Evolutionary conservation across 1,140 invertebrate species (phyloP), one percentile per base, ranked within the genome.

Genomic region (Stegodyphus mimosarum): DNA sequence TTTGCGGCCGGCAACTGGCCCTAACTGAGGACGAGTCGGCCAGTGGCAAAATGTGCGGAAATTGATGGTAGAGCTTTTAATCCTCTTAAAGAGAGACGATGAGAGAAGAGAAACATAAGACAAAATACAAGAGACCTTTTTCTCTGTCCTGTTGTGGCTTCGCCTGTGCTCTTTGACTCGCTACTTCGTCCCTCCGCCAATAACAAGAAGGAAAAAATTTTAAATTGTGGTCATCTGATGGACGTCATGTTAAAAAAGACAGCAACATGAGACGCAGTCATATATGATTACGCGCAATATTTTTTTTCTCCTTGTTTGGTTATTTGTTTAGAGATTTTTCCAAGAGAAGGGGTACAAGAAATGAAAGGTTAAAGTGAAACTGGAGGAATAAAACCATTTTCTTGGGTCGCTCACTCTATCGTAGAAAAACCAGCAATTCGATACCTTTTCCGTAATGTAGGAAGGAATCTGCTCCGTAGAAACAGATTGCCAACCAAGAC

Each of bases 21-120:
- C 72, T 79, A 53, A 79, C 77, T 70, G 77, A n/a, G 48, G 77
- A 70, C 78, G 69, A 81, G 52, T 81, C 66, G 53, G 71, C 53
- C 71, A 17, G n/a, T 60, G 63, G 18, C 75, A 49, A 86, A 86
- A 86, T 86, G 83, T 86, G 83, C 83, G 83, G 83, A 86, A 86
- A 86, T 86, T 86, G 83, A 86, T 86, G 83, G 83, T 69, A 77
- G 74, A 78, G 74, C 83, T 86, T 86, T 86, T 86, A 86, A 86
- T 86, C 83, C 75, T 78, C 74, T 86, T 86, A 86, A 84, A 83
- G 80, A 83, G 69, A 33, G 17, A 81, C 78, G 70, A 49, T 53
- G 79, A 50, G 55, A 81, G 78, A 83, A 75, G 72, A 67, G 81
- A 84, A 84, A 84, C 81, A 76, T 84, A 84, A 84, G 71, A 84